These are phyloP conservation scores for Rhinogobio ventralis DNA, from an alignment of 2,797 vertebrate genomes.

Conservation along the genomic window DNA sequence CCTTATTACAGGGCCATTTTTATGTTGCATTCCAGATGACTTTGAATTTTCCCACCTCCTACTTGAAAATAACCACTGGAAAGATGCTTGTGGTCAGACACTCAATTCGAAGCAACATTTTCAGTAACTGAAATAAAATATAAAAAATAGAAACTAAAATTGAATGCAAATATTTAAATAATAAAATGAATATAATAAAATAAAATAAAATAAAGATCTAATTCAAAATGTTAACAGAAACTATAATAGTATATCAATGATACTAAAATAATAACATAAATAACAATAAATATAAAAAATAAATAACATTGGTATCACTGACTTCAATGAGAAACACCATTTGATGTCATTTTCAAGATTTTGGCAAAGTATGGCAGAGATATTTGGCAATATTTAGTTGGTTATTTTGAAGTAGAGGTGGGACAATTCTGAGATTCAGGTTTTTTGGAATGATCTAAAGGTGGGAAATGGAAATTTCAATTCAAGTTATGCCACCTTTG, in stretches of 20 bases:
- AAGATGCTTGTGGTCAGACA: background rate
- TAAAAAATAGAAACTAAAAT: no score
- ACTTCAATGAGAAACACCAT: background rate
- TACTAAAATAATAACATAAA: background rate
- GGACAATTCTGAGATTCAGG: background rate
- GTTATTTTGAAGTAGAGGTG: background rate
- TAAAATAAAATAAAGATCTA: background rate
- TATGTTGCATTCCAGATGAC: background rate
- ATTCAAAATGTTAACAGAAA: background rate
- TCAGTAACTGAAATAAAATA: no score
- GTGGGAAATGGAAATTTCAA: background rate
- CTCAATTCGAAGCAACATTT: background rate
- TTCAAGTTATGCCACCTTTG: background rate
- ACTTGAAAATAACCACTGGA: constrained; percentile 1
- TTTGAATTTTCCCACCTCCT: background rate
- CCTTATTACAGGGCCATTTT: background rate
- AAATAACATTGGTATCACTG: background rate
- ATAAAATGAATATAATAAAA: background rate
- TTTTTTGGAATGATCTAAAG: background rate
- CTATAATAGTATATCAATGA: background rate
- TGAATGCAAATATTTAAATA: background rate
- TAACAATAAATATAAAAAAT: background rate
- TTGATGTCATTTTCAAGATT: background rate
- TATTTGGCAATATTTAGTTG: background rate
- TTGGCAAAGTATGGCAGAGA: no score